These are phyloP conservation scores for Lithobates sylvaticus DNA, from an alignment of 2,797 vertebrate genomes.

Conservation along the genomic window DNA sequence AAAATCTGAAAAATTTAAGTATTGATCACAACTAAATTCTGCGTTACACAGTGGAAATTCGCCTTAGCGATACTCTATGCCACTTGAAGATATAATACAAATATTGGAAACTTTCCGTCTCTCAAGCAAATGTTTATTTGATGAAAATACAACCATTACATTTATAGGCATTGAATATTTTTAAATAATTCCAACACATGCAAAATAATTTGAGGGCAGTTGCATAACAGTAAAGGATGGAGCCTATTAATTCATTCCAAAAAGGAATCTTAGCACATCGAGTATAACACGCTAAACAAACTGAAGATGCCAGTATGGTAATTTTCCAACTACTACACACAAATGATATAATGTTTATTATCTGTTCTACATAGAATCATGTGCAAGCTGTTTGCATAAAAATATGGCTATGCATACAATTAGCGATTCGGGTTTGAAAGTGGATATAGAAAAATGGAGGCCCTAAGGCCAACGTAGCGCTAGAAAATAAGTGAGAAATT, in stretches of 20 bases:
- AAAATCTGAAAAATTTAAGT: conserved; percentile 37
- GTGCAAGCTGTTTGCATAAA: too few relatives aligned
- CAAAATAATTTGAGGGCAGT: neutral
- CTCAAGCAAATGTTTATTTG: neutral
- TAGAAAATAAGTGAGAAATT: too few relatives aligned
- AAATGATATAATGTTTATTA: too few relatives aligned
- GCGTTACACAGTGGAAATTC: conserved; percentile 24
- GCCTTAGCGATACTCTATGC: neutral
- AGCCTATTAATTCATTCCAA: neutral
- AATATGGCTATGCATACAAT: too few relatives aligned
- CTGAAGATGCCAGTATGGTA: too few relatives aligned
- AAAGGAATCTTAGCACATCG: too few relatives aligned
- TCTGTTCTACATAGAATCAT: too few relatives aligned
- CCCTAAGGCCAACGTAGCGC: too few relatives aligned
- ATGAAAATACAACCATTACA: neutral
- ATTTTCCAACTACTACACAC: too few relatives aligned
- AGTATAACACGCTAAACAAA: too few relatives aligned
- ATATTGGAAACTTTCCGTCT: neutral
- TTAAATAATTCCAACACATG: neutral
- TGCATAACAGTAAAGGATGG: neutral
- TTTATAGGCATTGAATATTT: neutral
- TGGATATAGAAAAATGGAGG: too few relatives aligned
- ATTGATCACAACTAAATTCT: conserved; percentile 35
- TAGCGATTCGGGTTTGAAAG: too few relatives aligned
- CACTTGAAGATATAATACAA: neutral